Evolutionary conservation across 1,140 invertebrate genomes (phyloP), one percentile per base, ranked within the genome.

Genomic region (Drosophila pseudoobscura): DNA sequence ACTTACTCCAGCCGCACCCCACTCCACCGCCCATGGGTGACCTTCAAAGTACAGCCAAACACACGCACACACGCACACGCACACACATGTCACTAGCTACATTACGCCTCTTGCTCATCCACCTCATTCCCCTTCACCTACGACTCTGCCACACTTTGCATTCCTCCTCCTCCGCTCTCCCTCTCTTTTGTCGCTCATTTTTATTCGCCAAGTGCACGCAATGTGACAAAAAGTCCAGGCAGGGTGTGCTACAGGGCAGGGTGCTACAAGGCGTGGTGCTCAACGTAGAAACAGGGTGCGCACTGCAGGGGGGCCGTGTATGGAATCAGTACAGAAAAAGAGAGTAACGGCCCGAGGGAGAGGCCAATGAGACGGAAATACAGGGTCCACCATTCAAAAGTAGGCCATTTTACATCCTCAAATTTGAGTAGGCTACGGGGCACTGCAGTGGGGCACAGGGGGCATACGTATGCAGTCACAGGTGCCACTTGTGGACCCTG

Each of bases 141-240:
- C 31, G 3, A 35, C 31, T 35, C 31, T 11, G 35, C 35, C 35
- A 13, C 35, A 39, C 58, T 54, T 50, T 71, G 45, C 26, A 15
- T 59, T 35, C 29, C 15, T 45, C 55, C n/a, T 7, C 11, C 22
- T 8, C 7, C 15, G 15, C 15, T 24, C 43, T 24, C 22, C 39
- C 1, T 8, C 22, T 9, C 29, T 35, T 41, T 71, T 55, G 41
- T 50, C 54, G 62, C 58, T 54, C 39, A 63, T 64, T 73, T 85
- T 87, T 88, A 87, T 87, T 87, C 78, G 74, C 74, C 65, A 87
- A 82, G 78, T 87, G 75, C 82, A 88, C 82, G 82, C 75, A 87
- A 84, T 84, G 73, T 84, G 80, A 87, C 80, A 84, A 63, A 76
- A 68, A 35, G 61, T 31, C 20, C 39, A 8, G 9, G n/a, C 29